Base-by-base conservation (phyloP, 1,140 invertebrate genomes). In the Pteromalus puparum region DNA sequence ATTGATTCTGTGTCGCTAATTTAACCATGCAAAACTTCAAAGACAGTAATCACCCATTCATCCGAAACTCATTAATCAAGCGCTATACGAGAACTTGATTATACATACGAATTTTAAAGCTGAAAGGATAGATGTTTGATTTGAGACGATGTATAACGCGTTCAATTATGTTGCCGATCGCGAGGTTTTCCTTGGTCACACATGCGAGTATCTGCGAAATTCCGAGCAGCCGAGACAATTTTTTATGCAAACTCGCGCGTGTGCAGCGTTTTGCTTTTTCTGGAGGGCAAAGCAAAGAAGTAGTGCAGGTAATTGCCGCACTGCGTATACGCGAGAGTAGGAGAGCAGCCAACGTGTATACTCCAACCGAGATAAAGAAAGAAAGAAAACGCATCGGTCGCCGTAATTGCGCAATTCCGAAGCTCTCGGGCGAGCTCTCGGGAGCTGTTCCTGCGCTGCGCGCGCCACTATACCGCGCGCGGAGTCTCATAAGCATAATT, bases 331-430 rank as follows among this genome's bases (percentile, higher is more conserved):
- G 81, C 73, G 30, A 65, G 70, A 81, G 46, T 81, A 73, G 81
- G 84, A 77, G 77, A 84, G 79, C 81, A 79, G 82, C 70, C 30
- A 2, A 67, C 18, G 67, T 10, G 67, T 28, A 70, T 38, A 53
- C n/a, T 46, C 18, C 18, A 1, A 68, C 13, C 72, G 24, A 70
- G 78, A 38, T 61, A 81, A 53, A 70, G 68, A 78, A 74, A 77
- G 78, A 82, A 46, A 80, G 76, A 70, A 78, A n/a, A 65, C 34
- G 61, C 48, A 78, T 78, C 24, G 75, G 75, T 84, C 83, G 65
- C 18, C 42, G 83, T 84, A 84, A 84, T 80, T 84, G 83, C 83
- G 77, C 83, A 84, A 84, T 84, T 84, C 83, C 77, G 48, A 84
- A 84, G 74, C 82, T 76, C 53, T 61, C 67, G 72, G 81, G n/a